Evolutionary conservation across 2,888 invertebrate genomes (phyloP).

Genomic region (Morpho achilles): DNA sequence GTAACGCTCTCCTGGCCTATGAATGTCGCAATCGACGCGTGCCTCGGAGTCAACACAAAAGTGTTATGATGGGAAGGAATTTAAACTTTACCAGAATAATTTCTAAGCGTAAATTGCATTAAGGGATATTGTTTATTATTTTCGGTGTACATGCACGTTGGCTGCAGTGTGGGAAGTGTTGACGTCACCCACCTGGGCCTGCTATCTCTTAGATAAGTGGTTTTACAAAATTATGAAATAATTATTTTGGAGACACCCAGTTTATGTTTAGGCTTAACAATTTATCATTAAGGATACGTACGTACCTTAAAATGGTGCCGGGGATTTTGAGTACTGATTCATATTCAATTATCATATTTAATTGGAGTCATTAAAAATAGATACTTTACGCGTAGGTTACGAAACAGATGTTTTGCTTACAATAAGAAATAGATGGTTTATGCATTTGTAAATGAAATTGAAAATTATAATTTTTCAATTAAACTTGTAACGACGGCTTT

Average conservation of each 20-base stretch:
- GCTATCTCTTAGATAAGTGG: conserved; percentile 28
- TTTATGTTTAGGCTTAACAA: conserved; percentile 21
- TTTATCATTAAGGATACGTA: conserved; percentile 12
- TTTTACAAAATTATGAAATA: conserved; percentile 35
- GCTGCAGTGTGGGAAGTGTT: conserved; percentile 48
- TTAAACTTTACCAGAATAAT: conserved; percentile 33
- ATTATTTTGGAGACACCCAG: conserved; percentile 23
- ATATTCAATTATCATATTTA: too few species aligned
- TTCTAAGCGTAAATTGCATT: conserved; percentile 31
- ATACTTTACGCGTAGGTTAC: too few species aligned
- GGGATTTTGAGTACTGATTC: too few species aligned
- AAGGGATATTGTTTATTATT: conserved; percentile 14
- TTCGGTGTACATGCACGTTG: conserved; percentile 16
- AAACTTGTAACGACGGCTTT: too few species aligned
- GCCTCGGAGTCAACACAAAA: conserved; percentile 44
- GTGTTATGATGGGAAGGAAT: conserved; percentile 28
- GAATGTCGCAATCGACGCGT: conserved; percentile 68
- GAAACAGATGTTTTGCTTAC: too few species aligned
- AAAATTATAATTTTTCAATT: too few species aligned
- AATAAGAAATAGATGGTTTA: too few species aligned
- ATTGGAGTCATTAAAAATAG: too few species aligned
- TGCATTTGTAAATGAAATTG: too few species aligned
- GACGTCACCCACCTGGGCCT: conserved; percentile 46
- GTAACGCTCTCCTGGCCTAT: conserved; percentile 4
- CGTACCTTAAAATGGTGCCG: not conserved